Percentiles rank a stretch among this genome's conserved stretches.
These are phyloP conservation scores for Atlantisia rogersi DNA, from an alignment of 2,113 vertebrate genomes.

Conservation along the genomic window DNA sequence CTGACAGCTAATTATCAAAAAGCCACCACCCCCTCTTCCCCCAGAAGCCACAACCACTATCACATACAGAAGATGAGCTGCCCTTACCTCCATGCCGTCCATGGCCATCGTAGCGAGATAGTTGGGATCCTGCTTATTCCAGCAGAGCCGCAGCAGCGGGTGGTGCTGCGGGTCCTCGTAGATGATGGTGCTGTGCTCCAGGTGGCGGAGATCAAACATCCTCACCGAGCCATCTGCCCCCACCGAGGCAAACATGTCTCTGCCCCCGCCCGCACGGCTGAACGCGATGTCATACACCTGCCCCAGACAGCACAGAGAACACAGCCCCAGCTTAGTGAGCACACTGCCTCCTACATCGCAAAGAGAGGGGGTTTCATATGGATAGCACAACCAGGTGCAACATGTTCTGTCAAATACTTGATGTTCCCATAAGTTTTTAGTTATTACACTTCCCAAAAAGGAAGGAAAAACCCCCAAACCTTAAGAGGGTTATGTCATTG, in stretches of 20 bases:
- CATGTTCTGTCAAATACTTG: no score
- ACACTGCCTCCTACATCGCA: neutral
- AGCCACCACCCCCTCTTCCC: neutral
- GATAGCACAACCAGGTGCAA: rapidly evolving
- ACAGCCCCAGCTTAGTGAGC: neutral
- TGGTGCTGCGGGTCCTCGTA: constrained; percentile 99
- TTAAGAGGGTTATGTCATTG: neutral
- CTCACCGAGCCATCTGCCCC: constrained; percentile 95
- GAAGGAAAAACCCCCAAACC: neutral
- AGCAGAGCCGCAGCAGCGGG: constrained; percentile 95
- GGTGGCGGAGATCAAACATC: constrained; percentile 96
- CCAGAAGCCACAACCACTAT: neutral
- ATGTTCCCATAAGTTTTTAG: neutral
- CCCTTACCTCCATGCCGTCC: constrained; percentile 96
- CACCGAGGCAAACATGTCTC: constrained; percentile 98
- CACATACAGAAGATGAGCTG: neutral
- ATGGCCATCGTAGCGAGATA: constrained; percentile 99
- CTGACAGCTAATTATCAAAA: neutral
- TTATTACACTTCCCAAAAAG: neutral
- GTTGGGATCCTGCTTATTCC: constrained; percentile 99
- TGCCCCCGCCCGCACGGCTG: constrained; percentile 93
- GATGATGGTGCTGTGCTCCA: constrained; percentile 99
- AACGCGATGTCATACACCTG: constrained; percentile 99
- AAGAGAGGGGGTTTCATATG: neutral
- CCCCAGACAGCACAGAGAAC: neutral